A percentile compares a stretch with the other conserved stretches of the same genome.
These are phyloP conservation scores for Xanthia icteritia DNA, from an alignment of 2,888 invertebrate genomes.

Conservation along the genomic window DNA sequence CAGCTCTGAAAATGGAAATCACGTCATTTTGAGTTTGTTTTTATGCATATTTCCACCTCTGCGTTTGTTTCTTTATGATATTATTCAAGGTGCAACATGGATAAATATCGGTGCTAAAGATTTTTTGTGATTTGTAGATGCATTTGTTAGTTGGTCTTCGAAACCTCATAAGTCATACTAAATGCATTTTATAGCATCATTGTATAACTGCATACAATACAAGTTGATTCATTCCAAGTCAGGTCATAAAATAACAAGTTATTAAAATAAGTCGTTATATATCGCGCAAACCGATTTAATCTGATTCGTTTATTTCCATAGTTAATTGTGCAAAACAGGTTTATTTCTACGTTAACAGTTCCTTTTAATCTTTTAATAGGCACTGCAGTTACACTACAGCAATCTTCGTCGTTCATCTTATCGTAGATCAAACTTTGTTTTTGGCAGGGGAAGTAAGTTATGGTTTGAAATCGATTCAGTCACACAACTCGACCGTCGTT, in stretches of 20 bases:
- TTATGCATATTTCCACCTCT: not conserved
- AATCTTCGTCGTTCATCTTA: slow-evolving; percentile 71
- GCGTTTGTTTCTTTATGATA: not conserved
- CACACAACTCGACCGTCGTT: slow-evolving; percentile 53
- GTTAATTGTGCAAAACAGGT: slow-evolving; percentile 68
- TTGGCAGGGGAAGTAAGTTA: slow-evolving; percentile 75
- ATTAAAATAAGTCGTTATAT: slow-evolving; percentile 45
- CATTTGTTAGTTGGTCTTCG: not conserved
- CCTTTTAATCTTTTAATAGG: slow-evolving; percentile 58
- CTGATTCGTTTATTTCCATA: slow-evolving; percentile 63
- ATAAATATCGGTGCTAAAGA: not conserved
- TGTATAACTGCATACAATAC: not conserved
- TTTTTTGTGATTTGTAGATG: not conserved
- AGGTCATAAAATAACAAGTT: slow-evolving; percentile 39
- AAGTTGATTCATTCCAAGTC: slow-evolving; percentile 6
- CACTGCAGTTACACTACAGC: slow-evolving; percentile 38
- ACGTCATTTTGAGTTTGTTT: slow-evolving; percentile 3
- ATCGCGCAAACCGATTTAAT: slow-evolving; percentile 45
- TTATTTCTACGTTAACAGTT: slow-evolving; percentile 55
- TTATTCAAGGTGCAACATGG: not conserved
- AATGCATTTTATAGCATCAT: not conserved
- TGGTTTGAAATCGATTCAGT: slow-evolving; percentile 69
- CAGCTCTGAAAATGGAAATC: slow-evolving; percentile 5
- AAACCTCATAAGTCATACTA: not conserved
- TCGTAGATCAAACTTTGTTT: slow-evolving; percentile 75